A percentile compares a stretch with the other conserved stretches of the same genome.
These are phyloP conservation scores for Arrhamphus sclerolepis DNA, from an alignment of 2,797 vertebrate genomes.

Conservation along the genomic window DNA sequence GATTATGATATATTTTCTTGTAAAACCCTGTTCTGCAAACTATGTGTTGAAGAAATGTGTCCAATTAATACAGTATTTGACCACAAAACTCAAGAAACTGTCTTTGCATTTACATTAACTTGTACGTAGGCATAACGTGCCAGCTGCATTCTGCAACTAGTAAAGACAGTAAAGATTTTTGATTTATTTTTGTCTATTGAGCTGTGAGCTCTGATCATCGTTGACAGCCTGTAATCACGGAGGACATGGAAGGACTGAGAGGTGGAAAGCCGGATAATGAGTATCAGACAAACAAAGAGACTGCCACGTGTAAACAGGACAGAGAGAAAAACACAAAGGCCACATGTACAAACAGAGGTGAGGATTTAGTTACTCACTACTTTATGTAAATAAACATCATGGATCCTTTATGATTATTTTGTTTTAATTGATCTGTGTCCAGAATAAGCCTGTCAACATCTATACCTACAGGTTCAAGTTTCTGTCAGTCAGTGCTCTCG, in stretches of 20 bases:
- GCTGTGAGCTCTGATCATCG: slow-evolving; percentile 37
- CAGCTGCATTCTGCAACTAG: no score
- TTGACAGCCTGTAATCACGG: slow-evolving; percentile 48
- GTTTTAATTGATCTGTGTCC: background rate
- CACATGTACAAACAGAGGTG: slow-evolving; percentile 54
- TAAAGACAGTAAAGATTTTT: background rate
- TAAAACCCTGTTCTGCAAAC: no score
- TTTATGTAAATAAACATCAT: background rate
- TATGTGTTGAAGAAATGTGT: no score
- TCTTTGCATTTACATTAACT: no score
- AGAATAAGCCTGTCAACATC: no score
- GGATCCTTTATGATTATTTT: slow-evolving; percentile 13
- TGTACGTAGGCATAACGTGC: no score
- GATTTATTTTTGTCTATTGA: slow-evolving; percentile 40
- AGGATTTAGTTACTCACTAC: slow-evolving; percentile 8
- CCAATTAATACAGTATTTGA: no score
- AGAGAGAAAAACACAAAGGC: slow-evolving; percentile 26
- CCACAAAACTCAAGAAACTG: no score
- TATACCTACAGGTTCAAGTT: background rate
- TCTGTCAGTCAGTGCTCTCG: background rate
- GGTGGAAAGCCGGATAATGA: slow-evolving; percentile 32
- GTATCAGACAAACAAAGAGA: slow-evolving; percentile 41
- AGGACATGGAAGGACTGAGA: slow-evolving; percentile 17
- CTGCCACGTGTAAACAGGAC: slow-evolving; percentile 47
- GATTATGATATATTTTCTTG: no score